Evolutionary conservation across 2,888 invertebrate species (phyloP).

Genomic region (Ennomos erosarius): DNA sequence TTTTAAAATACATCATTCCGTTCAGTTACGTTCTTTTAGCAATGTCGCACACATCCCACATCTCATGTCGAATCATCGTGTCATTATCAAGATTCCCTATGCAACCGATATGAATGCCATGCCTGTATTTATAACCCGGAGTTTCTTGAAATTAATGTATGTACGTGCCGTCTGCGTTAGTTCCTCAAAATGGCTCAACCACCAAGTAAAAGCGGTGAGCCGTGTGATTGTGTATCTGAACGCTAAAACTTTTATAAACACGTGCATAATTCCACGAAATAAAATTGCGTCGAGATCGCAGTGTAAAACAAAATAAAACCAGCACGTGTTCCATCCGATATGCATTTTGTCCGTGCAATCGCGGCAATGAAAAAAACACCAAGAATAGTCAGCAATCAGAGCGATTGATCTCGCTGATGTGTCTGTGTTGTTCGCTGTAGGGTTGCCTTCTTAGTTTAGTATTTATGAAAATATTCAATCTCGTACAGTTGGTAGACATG

Average conservation of each 20-base stretch:
- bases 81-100: too few relatives aligned
- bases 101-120: not conserved
- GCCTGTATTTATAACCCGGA: not conserved
- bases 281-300: conserved; percentile 16
- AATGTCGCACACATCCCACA: too few relatives aligned
- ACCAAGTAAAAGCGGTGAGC: conserved; percentile 2
- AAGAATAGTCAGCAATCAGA: conserved; percentile 44
- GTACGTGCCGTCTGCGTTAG: conserved; percentile 13
- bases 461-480: too few relatives aligned
- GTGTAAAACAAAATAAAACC: conserved; percentile 26
- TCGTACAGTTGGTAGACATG: too few relatives aligned
- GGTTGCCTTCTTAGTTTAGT: conserved; percentile 24
- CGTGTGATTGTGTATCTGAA: conserved; percentile 13
- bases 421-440: conserved; percentile 33
- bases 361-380: conserved; percentile 37
- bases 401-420: conserved; percentile 43
- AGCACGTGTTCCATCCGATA: conserved; percentile 33
- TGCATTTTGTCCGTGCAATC: conserved; percentile 34
- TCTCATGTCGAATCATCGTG: too few relatives aligned
- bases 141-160: conserved; percentile 12
- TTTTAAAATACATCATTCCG: too few relatives aligned
- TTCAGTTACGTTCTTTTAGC: too few relatives aligned
- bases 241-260: conserved; percentile 10
- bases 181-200: conserved; percentile 12
- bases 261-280: conserved; percentile 23